These are phyloP conservation scores for Gila robusta DNA, from an alignment of 2,797 vertebrate genomes.

Conservation along the genomic window DNA sequence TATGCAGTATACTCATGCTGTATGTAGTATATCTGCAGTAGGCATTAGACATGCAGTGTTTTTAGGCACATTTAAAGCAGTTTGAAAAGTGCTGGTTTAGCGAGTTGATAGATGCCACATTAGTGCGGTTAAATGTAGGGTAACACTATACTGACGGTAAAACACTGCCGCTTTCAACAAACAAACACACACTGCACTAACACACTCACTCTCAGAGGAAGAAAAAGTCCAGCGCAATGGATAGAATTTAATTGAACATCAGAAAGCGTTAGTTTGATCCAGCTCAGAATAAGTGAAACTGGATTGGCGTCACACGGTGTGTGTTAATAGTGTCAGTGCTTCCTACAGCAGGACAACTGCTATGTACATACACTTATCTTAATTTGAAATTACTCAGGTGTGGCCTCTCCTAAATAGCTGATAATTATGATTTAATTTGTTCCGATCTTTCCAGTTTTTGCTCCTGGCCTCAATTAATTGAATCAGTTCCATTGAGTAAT, in stretches of 20 bases:
- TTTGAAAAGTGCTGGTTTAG: constrained; percentile 13
- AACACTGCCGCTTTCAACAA: neutral
- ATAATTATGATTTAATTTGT: constrained; percentile 62
- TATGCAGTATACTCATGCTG: neutral
- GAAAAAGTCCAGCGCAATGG: neutral
- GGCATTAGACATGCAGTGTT: neutral
- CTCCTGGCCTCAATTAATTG: constrained; percentile 52
- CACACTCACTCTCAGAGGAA: neutral
- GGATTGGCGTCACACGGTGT: neutral
- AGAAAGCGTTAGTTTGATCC: constrained; percentile 8
- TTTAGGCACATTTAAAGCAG: neutral
- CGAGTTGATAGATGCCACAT: neutral
- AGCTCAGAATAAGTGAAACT: neutral
- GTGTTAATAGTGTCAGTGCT: constrained; percentile 27
- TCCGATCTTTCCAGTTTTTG: constrained; percentile 45
- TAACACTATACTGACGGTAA: neutral
- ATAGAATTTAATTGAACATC: neutral
- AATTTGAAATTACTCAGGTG: constrained; percentile 55
- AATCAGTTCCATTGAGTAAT: constrained; percentile 56
- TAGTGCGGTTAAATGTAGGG: neutral
- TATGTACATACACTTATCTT: constrained; percentile 45
- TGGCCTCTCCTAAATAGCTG: constrained; percentile 47
- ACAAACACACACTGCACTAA: neutral
- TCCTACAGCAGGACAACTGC: constrained; percentile 7
- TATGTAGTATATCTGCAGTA: neutral